Evolutionary conservation across 2,797 vertebrate species (phyloP), one percentile per base, ranked within the genome.

Genomic region (Anguilla anguilla): DNA sequence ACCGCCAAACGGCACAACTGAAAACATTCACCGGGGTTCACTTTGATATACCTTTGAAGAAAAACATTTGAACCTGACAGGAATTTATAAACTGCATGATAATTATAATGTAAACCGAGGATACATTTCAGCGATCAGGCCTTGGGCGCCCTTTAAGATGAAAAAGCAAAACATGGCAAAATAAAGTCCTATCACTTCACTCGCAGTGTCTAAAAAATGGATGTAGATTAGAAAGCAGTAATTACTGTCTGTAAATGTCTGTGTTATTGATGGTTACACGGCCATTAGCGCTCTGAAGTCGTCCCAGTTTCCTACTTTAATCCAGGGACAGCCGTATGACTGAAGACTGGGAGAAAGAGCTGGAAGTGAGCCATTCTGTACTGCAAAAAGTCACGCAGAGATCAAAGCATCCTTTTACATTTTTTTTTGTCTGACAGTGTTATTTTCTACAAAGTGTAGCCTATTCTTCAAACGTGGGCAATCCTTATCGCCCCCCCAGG

Each of bases 221-320:
- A 57, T 31, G 51, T 84, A 84, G 53, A 84, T 57, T 57, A 55
- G 49, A 84, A 82, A 84, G 53, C 53, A 0, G 28, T 84, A 57
- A 55, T 55, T 28, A 35, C 53, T 84, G 10, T 28, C 35, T 49
- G 81, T 55, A 35, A 84, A 57, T 31, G 25, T 84, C 51, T 31
- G 3, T 57, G 82, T 31, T 83, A 83, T 35, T 55, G 82, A 53
- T 55, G 53, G 22, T 84, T 49, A 53, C 53, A 15, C 11, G 51
- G 39, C 77, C 82, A 57, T 55, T 35, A 31, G 82, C 19, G 82
- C 82, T 84, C 82, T 84, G 51, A 84, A 55, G 82, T 49, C 46
- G 35, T 84, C 22, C 82, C 49, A 57, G 51, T 84, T 84, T 84
- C 28, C 49, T 35, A 55, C 82, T 55, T 53, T 57, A 57, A 84